Evolutionary conservation across 2,797 vertebrate species (phyloP).

Genomic region (Capromys pilorides): DNA sequence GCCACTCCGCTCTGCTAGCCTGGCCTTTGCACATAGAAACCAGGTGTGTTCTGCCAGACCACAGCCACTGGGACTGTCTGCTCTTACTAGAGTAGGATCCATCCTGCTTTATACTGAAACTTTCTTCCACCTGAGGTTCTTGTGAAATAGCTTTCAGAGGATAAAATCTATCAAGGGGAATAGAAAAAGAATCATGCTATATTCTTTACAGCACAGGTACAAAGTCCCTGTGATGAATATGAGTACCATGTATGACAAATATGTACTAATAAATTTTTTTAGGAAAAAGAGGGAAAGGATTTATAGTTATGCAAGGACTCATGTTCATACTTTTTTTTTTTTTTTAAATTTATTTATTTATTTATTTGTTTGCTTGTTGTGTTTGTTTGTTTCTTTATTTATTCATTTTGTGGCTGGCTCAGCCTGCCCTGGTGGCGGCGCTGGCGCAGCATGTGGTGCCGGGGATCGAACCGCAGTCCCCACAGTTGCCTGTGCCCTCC

Average conservation of each 20-base stretch:
- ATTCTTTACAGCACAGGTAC: not conserved
- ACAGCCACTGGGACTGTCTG: not conserved
- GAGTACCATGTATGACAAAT: not conserved
- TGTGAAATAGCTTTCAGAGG: not conserved
- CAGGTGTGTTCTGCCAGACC: not conserved
- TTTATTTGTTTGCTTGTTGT: no score
- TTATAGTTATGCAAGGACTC: constrained; percentile 33
- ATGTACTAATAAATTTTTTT: not conserved
- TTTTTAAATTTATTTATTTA: no score
- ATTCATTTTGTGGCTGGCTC: no score
- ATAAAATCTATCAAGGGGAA: not conserved
- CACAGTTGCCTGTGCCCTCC: no score
- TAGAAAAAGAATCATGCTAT: not conserved
- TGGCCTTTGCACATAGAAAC: not conserved
- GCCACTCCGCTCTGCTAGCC: not conserved
- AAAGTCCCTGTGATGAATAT: not conserved
- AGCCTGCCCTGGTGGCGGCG: no score
- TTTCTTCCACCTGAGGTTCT: not conserved
- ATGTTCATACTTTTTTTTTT: not conserved
- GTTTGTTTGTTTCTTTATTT: no score
- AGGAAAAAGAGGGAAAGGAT: not conserved
- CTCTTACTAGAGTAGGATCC: not conserved
- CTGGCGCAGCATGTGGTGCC: no score
- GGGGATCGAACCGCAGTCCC: no score
- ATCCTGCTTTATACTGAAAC: not conserved